Percentiles rank a stretch among this genome's conserved stretches.
Conservation (phyloP, 92 coral and sea anemone genomes). For the Hydrozoanthus gracilis region DNA sequence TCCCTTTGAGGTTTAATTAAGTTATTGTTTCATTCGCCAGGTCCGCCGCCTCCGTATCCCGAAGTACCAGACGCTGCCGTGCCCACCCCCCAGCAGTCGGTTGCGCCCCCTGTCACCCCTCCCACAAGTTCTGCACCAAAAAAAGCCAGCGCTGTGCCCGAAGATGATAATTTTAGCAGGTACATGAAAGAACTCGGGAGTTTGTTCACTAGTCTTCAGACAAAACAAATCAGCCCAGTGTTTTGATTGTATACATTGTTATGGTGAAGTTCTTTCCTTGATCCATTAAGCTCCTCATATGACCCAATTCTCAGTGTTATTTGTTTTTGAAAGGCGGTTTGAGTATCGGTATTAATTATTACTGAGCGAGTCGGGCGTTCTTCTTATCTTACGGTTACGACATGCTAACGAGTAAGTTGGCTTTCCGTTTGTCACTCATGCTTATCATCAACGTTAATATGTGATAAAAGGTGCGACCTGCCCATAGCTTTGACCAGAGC, state of each 20-base stretch:
- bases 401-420: not conserved
- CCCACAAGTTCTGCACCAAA: slow-evolving; percentile 48
- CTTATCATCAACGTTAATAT: not conserved
- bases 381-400: not conserved
- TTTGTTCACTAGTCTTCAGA: not conserved
- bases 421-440: not conserved
- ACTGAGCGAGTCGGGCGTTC: not conserved
- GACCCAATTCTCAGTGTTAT: not conserved
- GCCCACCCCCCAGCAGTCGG: slow-evolving; percentile 38
- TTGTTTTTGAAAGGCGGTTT: not conserved
- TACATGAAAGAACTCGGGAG: not conserved
- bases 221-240: not conserved
- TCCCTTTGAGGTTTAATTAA: not conserved
- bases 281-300: not conserved
- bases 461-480: not conserved
- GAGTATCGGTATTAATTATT: slow-evolving; percentile 1
- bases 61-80: slow-evolving; percentile 17
- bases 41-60: slow-evolving; percentile 39
- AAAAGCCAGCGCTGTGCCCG: slow-evolving; percentile 84
- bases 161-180: slow-evolving; percentile 89
- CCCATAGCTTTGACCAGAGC: slow-evolving; percentile 3
- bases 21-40: not conserved
- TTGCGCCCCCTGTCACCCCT: slow-evolving; percentile 57
- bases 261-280: no score
- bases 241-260: not conserved